A percentile compares a stretch with the other conserved stretches of the same genome.
phyloP scores from a whole-genome alignment of 2,888 invertebrate species.

The Heterodera filipjevi region DNA sequence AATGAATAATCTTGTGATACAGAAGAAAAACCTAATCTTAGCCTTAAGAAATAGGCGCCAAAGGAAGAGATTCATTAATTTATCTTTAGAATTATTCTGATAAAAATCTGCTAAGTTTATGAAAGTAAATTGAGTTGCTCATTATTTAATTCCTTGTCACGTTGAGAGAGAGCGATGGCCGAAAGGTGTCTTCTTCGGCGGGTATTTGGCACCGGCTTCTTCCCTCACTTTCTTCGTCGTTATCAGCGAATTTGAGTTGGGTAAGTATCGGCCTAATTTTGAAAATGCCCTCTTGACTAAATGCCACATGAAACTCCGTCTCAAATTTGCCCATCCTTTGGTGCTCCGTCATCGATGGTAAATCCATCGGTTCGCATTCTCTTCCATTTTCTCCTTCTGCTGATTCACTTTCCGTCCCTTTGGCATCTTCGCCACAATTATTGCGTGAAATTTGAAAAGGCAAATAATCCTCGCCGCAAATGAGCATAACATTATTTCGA shows the following conservation, averaged over 20 bases:
- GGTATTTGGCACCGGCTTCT: not conserved
- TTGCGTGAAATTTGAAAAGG: conserved; percentile 44
- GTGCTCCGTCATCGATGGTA: not conserved
- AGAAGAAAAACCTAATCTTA: no score
- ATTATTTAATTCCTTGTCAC: conserved; percentile 47
- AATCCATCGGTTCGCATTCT: not conserved
- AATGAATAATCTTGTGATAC: no score
- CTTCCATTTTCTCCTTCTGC: not conserved
- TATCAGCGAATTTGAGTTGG: conserved; percentile 5
- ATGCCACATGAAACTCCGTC: conserved; percentile 51
- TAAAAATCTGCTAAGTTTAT: not conserved
- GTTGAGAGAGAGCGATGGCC: conserved; percentile 47
- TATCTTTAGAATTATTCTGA: not conserved
- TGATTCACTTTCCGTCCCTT: not conserved
- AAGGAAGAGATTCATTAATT: conserved; percentile 4
- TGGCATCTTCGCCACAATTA: conserved; percentile 34
- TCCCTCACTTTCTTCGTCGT: not conserved
- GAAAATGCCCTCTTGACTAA: conserved; percentile 58
- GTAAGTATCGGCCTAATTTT: conserved; percentile 45
- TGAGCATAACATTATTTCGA: conserved; percentile 48
- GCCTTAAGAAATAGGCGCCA: no score
- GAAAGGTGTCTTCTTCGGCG: conserved; percentile 47
- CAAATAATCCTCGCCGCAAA: conserved; percentile 48
- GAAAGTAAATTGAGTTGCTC: not conserved
- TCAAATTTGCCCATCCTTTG: conserved; percentile 33